Base-by-base conservation (phyloP, 2,888 invertebrate species). In the Drosophila monieri region DNA sequence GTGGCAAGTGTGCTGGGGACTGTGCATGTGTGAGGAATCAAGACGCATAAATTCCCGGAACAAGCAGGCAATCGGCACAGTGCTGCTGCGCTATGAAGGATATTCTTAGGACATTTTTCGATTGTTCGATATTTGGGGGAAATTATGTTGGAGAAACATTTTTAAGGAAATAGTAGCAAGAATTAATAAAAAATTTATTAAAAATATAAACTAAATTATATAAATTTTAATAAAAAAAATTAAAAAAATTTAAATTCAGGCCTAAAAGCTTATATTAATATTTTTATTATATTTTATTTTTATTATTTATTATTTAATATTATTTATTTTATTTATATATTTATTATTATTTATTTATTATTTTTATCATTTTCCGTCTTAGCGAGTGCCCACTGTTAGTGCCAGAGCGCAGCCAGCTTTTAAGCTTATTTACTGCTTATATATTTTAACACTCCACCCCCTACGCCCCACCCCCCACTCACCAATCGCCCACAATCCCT, bases 401-500 rank as follows among this genome's bases (percentile, higher is more conserved):
- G 39, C 14, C 37, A 41, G 35, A 43, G 14, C 32, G 66, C 67
- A 62, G 71, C 74, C 64, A 67, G 84, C 83, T 79, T 86, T 81
- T 86, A 84, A 81, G 85, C 81, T 81, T 81, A 81, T 81, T 81
- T 81, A 81, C 81, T 86, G 87, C 87, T 81, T 86, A 86, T 84
- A 78, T 81, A 80, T 86, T 77, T 86, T 73, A 84, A 80, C 86
- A 76, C 86, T 52, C 64, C 37, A 55, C 46, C 14, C 10, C 8
- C 8, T n/a, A 18, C 8, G 12, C 21, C 6, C 35, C 6, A 12
- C 39, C n/a, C 14, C 10, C 35, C 6, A 12, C 39, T 15, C n/a
- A 8, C 23, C 44, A 3, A 21, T 15, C 18, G 10, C 27, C 27
- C 27, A 27, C 27, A 27, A 27, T 9, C 3, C 27, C 8, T 9